A percentile compares a stretch with the other conserved stretches of the same genome.
Conservation (phyloP, 2,113 vertebrate genomes). For the Eretmodus cyanostictus region DNA sequence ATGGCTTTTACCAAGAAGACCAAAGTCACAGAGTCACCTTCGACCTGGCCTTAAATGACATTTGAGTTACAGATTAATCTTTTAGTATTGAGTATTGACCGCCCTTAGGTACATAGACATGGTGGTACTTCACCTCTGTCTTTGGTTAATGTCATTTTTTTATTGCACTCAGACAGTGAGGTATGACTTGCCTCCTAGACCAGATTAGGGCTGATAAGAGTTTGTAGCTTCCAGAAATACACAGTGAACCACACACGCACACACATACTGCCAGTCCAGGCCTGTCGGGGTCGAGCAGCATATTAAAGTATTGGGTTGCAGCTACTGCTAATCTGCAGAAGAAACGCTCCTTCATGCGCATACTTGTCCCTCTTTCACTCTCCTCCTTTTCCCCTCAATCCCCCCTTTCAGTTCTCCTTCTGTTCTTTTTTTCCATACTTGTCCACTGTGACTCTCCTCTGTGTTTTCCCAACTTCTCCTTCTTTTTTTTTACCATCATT, state of each 20-base stretch:
- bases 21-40: background rate
- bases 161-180: background rate
- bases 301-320: constrained; percentile 68
- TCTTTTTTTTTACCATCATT: background rate
- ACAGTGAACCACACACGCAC: background rate
- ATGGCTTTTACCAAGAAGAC: background rate
- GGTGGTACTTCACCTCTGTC: background rate
- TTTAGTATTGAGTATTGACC: background rate
- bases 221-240: background rate
- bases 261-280: constrained; percentile 17
- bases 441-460: constrained; percentile 7
- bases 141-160: background rate
- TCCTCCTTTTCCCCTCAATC: background rate
- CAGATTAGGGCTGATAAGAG: constrained; percentile 15
- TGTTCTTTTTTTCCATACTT: background rate
- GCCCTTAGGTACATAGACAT: background rate
- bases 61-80: background rate
- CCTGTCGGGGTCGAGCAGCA: constrained; percentile 37
- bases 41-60: background rate
- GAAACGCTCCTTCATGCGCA: constrained; percentile 54
- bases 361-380: constrained; percentile 44
- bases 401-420: background rate
- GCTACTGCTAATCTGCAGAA: constrained; percentile 50
- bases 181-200: constrained; percentile 19
- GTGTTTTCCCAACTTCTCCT: background rate